Percentiles rank a stretch among this genome's conserved stretches.
These are phyloP conservation scores for Oligia latruncula DNA, from an alignment of 2,888 invertebrate genomes.

Conservation along the genomic window DNA sequence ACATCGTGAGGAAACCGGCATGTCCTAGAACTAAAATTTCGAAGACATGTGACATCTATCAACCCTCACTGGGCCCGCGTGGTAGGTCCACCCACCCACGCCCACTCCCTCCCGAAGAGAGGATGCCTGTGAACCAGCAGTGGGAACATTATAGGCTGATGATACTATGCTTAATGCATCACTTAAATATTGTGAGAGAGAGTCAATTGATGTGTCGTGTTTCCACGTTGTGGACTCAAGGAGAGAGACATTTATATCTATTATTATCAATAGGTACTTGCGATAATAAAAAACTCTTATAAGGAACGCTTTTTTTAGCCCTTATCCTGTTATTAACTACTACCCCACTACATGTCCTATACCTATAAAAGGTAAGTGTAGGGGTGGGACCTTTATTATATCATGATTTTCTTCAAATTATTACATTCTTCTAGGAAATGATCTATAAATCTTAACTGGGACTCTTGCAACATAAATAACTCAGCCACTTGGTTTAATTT, in stretches of 20 bases:
- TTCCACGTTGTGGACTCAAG: not conserved
- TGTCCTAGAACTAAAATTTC: not conserved
- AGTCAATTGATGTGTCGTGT: not conserved
- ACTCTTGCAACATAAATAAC: conserved; percentile 53
- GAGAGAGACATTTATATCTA: too few species aligned
- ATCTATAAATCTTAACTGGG: conserved; percentile 38
- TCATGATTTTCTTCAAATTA: conserved; percentile 2
- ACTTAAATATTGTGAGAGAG: not conserved
- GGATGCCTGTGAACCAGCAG: not conserved
- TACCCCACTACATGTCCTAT: not conserved
- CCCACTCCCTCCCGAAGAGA: not conserved
- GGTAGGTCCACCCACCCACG: too few species aligned
- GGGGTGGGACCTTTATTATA: not conserved
- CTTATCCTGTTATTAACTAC: not conserved
- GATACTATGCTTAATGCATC: not conserved
- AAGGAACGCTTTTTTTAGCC: not conserved
- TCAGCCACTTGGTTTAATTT: conserved; percentile 60
- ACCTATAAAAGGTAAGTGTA: not conserved
- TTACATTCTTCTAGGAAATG: conserved; percentile 17
- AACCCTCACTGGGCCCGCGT: not conserved
- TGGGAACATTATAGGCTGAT: not conserved
- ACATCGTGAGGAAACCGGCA: not conserved
- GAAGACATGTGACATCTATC: not conserved
- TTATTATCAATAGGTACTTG: too few species aligned
- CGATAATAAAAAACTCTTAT: too few species aligned